phyloP scores from a whole-genome alignment of 2,113 vertebrate species.

The Okapia johnstoni region DNA sequence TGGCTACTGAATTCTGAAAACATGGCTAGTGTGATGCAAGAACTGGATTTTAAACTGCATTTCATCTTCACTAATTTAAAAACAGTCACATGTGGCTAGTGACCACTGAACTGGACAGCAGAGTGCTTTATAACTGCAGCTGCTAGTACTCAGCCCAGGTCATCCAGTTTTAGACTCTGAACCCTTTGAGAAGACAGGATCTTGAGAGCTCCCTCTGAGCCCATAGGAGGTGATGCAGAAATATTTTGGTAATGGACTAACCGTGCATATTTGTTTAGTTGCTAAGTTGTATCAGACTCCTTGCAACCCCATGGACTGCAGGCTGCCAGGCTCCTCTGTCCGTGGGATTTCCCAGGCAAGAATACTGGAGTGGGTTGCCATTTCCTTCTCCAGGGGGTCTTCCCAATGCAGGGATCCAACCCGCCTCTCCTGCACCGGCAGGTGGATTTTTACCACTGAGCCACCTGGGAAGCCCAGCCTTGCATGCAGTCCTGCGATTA shows the following conservation, averaged over 20 bases:
- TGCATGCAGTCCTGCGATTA: fast-evolving
- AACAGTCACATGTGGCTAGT: not conserved
- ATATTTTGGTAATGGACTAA: not conserved
- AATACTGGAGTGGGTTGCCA: not conserved
- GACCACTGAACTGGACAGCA: fast-evolving
- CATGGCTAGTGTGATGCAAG: not conserved
- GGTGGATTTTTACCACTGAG: not conserved
- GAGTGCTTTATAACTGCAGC: fast-evolving
- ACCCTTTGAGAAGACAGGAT: not conserved
- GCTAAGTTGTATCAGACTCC: not conserved
- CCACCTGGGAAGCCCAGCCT: not conserved
- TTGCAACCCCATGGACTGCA: not conserved
- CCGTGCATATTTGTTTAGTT: not conserved
- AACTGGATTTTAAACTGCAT: not conserved
- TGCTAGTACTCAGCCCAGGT: not conserved
- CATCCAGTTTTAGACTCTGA: not conserved
- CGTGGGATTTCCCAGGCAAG: not conserved
- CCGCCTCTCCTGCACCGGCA: not conserved
- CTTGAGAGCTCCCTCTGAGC: not conserved
- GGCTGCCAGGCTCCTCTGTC: not conserved
- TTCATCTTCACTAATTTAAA: not conserved
- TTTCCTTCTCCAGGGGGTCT: not conserved
- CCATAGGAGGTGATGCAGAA: not conserved
- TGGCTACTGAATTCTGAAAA: not conserved
- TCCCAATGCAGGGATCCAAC: not conserved